Evolutionary conservation across 1,140 invertebrate species (phyloP).

Genomic region (Lutraria rhynchaena): DNA sequence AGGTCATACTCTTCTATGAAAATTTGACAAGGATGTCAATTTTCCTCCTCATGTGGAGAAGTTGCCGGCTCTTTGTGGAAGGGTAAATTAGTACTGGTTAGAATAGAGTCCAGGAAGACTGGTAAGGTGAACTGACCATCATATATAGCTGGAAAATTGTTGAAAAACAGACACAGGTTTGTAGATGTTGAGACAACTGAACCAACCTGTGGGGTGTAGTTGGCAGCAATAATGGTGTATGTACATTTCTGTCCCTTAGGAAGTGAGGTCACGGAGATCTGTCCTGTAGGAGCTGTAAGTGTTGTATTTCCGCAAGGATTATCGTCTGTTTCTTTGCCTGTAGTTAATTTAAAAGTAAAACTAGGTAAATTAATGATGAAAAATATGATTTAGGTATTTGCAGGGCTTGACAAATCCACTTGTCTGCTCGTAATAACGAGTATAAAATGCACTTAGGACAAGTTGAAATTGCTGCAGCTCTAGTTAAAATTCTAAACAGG

Average conservation of each 20-base stretch:
- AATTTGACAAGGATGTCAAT: neutral
- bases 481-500: too few relatives aligned
- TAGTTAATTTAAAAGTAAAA: too few relatives aligned
- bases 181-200: neutral
- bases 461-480: too few relatives aligned
- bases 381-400: too few relatives aligned
- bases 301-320: neutral
- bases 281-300: neutral
- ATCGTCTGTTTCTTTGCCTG: too few relatives aligned
- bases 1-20: neutral
- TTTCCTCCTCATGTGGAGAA: neutral
- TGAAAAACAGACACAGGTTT: neutral
- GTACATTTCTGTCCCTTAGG: constrained; percentile 7
- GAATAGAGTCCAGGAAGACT: neutral
- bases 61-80: neutral
- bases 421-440: too few relatives aligned
- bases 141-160: neutral
- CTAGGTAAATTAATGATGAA: too few relatives aligned
- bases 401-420: too few relatives aligned
- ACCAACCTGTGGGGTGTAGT: constrained; percentile 7
- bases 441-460: too few relatives aligned
- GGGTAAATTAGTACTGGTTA: neutral
- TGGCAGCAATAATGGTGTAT: neutral
- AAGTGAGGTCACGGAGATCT: neutral
- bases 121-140: neutral